Conservation (phyloP, 2,888 invertebrate species). For the Eilema sororculum region DNA sequence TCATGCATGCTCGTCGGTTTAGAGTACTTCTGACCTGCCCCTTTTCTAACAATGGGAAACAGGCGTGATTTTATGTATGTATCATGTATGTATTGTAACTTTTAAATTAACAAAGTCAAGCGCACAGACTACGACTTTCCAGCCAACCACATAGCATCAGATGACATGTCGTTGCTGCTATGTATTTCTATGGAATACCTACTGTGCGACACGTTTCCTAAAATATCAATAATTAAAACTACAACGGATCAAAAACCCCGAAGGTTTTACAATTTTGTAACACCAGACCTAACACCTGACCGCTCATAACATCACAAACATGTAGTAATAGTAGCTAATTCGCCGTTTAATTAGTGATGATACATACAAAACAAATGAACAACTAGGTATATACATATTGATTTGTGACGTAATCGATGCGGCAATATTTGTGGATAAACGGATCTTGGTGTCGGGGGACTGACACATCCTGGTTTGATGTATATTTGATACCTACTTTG, state of each 20-base stretch:
- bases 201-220: too few relatives aligned
- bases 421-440: conserved; percentile 41
- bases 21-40: too few relatives aligned
- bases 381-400: conserved; percentile 18
- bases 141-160: too few relatives aligned
- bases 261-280: not conserved
- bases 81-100: too few relatives aligned
- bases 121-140: too few relatives aligned
- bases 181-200: too few relatives aligned
- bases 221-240: not conserved
- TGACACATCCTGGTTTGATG: conserved; percentile 33
- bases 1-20: too few relatives aligned
- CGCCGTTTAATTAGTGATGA: conserved; percentile 44
- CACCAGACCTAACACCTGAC: not conserved
- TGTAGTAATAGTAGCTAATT: conserved; percentile 21
- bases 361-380: conserved; percentile 32
- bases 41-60: too few relatives aligned
- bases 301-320: not conserved
- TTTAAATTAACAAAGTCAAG: too few relatives aligned
- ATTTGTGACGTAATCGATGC: conserved; percentile 36
- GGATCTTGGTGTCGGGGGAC: conserved; percentile 35
- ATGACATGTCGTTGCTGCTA: too few relatives aligned
- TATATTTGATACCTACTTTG: not conserved
- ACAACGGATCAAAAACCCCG: not conserved
- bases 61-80: too few relatives aligned